phyloP scores from a whole-genome alignment of 2,113 vertebrate genomes.

The Astur gentilis region DNA sequence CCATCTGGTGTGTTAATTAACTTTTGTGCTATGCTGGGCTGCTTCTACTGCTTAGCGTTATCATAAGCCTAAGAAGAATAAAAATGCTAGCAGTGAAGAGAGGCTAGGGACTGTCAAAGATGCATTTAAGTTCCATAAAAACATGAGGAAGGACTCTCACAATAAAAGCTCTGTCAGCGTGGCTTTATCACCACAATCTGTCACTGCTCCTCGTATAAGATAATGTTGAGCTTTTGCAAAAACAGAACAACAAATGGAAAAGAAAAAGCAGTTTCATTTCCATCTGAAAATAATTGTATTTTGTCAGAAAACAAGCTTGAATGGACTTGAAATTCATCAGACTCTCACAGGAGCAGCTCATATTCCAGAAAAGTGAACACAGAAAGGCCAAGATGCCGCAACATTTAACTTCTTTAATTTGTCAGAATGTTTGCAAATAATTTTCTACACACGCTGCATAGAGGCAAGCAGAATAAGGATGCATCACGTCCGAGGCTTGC shows the following conservation, averaged over 20 bases:
- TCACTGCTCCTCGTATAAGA: not conserved
- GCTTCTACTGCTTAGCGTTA: not conserved
- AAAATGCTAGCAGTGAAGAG: not conserved
- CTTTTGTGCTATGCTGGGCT: not conserved
- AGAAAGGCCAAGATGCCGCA: not conserved
- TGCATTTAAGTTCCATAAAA: not conserved
- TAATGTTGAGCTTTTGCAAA: not conserved
- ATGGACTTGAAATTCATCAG: not conserved
- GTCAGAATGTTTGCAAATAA: not conserved
- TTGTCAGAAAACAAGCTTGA: not conserved
- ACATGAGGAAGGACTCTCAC: not conserved
- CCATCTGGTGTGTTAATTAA: slow-evolving; percentile 44
- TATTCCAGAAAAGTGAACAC: not conserved
- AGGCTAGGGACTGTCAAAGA: not conserved
- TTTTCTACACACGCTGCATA: not conserved
- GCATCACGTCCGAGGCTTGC: not conserved
- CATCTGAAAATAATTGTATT: not conserved
- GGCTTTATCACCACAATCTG: not conserved
- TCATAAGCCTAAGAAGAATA: not conserved
- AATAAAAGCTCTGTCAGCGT: not conserved
- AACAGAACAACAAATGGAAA: not conserved
- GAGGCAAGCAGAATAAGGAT: not conserved
- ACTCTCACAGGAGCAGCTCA: not conserved
- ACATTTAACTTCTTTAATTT: not conserved
- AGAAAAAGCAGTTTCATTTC: not conserved